Evolutionary conservation across 2,888 invertebrate species (phyloP).

Genomic region (Rambutsinella grinnellia): DNA sequence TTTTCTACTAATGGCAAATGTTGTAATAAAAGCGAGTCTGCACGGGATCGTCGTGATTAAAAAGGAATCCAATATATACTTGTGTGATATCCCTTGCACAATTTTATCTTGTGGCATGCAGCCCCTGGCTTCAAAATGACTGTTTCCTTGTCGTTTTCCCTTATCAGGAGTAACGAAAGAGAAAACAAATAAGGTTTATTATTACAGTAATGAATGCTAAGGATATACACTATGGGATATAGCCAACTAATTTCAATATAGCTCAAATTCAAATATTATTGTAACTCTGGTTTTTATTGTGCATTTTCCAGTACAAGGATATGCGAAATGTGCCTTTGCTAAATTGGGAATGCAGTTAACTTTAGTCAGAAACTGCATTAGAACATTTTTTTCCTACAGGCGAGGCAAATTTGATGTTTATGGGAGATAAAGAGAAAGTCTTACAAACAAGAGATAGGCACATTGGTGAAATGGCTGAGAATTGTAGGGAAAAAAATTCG

Average conservation of each 20-base stretch:
- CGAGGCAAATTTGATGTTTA: not conserved
- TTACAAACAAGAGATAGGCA: not conserved
- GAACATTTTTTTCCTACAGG: not conserved
- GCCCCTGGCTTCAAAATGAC: no score
- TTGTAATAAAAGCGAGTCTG: no score
- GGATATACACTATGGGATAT: not conserved
- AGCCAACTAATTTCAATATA: no score
- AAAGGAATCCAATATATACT: no score
- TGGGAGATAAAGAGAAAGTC: constrained; percentile 28
- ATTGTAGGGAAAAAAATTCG: constrained; percentile 17
- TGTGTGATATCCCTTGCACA: no score
- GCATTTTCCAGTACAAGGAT: not conserved
- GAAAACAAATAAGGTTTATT: not conserved
- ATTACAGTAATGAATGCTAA: not conserved
- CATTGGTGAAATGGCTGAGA: not conserved
- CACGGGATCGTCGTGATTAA: no score
- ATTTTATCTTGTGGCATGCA: no score
- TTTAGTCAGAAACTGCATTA: not conserved
- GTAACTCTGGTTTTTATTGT: no score
- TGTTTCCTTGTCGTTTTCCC: no score
- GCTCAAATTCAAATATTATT: no score
- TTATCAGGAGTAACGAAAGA: no score
- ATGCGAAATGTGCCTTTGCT: not conserved
- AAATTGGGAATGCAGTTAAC: not conserved
- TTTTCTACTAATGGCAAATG: no score